A percentile compares a stretch with the other conserved stretches of the same genome.
These are phyloP conservation scores for Prunella himalayana DNA, from an alignment of 2,113 vertebrate genomes.

Conservation along the genomic window DNA sequence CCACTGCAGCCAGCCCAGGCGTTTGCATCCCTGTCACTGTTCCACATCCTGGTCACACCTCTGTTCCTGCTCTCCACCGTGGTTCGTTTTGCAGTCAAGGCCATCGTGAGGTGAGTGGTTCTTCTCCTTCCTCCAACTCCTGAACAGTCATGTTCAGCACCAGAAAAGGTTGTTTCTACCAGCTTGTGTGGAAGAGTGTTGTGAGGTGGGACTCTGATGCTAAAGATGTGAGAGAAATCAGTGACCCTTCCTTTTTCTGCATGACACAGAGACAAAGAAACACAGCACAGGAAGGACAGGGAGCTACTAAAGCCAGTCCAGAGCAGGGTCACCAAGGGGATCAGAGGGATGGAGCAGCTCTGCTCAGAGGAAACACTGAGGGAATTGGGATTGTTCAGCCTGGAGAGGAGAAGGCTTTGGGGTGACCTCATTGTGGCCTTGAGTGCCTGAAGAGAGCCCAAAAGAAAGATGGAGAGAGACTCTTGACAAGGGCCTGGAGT, in stretches of 20 bases:
- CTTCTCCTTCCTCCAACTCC: neutral
- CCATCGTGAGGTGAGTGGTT: conserved; percentile 83
- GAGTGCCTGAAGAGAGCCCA: neutral
- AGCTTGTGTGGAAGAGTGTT: fast-evolving
- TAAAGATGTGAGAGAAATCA: neutral
- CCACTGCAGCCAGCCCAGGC: conserved; percentile 80
- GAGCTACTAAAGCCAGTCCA: neutral
- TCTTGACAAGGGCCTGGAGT: neutral
- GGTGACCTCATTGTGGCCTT: neutral
- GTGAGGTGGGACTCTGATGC: neutral
- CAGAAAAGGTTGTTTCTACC: neutral
- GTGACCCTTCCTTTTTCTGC: neutral
- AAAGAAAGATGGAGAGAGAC: neutral
- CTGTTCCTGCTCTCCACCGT: conserved; percentile 95
- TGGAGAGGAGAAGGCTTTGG: neutral
- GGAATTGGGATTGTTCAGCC: neutral
- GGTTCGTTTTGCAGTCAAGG: conserved; percentile 96
- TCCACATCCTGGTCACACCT: conserved; percentile 94
- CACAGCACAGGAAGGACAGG: neutral
- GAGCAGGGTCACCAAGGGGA: neutral
- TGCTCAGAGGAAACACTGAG: neutral
- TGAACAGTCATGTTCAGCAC: fast-evolving
- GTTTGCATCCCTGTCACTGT: conserved; percentile 90
- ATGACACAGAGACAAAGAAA: neutral
- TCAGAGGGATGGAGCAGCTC: neutral